These are phyloP conservation scores for Diogma glabrata DNA, from an alignment of 2,888 invertebrate genomes.

Conservation along the genomic window DNA sequence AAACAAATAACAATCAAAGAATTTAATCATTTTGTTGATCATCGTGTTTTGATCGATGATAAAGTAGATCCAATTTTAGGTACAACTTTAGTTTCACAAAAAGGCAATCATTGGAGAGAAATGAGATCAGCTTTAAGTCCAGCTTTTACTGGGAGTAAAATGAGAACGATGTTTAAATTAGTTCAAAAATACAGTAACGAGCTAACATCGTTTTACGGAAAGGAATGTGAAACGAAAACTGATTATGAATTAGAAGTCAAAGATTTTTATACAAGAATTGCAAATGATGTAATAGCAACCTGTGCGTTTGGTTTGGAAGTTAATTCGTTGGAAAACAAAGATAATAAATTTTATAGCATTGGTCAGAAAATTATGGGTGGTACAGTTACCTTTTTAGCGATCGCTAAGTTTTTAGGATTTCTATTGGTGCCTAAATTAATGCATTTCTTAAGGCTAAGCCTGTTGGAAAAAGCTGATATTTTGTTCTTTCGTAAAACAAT, in stretches of 20 bases:
- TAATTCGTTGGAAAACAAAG: constrained; percentile 40
- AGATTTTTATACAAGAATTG: constrained; percentile 34
- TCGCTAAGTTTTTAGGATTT: background rate
- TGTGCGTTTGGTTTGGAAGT: constrained; percentile 39
- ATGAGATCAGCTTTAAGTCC: constrained; percentile 38
- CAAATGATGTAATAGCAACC: constrained; percentile 37
- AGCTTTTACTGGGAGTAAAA: constrained; percentile 38
- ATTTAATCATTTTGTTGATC: constrained; percentile 44
- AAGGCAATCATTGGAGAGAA: constrained; percentile 35
- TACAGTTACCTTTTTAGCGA: too few relatives aligned
- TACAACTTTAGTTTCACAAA: constrained; percentile 37
- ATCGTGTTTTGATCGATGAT: constrained; percentile 33
- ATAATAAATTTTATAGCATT: constrained; percentile 43
- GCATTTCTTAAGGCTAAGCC: too few relatives aligned
- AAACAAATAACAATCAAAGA: constrained; percentile 44
- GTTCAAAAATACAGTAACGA: constrained; percentile 25
- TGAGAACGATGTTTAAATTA: constrained; percentile 36
- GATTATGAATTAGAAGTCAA: constrained; percentile 25
- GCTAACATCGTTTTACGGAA: constrained; percentile 12
- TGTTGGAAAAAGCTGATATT: background rate
- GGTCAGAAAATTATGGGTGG: constrained; percentile 36
- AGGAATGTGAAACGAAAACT: constrained; percentile 5
- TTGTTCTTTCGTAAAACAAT: background rate
- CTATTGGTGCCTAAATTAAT: background rate
- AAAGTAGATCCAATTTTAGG: constrained; percentile 40